A percentile compares a stretch with the other conserved stretches of the same genome.
Conservation (phyloP, 2,113 vertebrate genomes). For the Potamarius usumacintae region DNA sequence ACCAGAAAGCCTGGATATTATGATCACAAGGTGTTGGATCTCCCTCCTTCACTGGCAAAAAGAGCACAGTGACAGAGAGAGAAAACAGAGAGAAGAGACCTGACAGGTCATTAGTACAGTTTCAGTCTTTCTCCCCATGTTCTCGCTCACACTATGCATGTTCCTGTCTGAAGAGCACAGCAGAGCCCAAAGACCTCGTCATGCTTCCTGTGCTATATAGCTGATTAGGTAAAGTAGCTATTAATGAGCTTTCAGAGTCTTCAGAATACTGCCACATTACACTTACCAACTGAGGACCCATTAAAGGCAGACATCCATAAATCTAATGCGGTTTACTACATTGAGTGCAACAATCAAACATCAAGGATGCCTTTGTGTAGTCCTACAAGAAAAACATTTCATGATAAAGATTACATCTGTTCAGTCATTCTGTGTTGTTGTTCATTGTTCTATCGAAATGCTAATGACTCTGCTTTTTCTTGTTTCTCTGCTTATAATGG, state of each 20-base stretch:
- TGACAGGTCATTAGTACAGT: conserved; percentile 43
- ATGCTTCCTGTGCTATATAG: background rate
- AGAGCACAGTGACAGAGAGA: background rate
- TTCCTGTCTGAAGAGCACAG: conserved; percentile 30
- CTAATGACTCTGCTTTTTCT: conserved; percentile 25
- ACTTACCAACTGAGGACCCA: conserved; percentile 4
- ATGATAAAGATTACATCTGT: background rate
- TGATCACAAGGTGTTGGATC: background rate
- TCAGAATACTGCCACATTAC: conserved; percentile 7
- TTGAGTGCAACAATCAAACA: background rate
- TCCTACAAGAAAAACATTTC: background rate
- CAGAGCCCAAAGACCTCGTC: background rate
- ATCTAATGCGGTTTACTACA: background rate
- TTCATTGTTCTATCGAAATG: conserved; percentile 44
- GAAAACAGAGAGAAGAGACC: background rate
- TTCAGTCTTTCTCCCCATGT: conserved; percentile 8
- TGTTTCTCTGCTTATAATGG: background rate
- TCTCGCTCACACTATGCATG: conserved; percentile 26
- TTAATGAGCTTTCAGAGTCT: conserved; percentile 31
- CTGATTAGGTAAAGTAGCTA: conserved; percentile 25
- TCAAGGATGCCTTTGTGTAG: conserved; percentile 6
- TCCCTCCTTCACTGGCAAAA: conserved; percentile 11
- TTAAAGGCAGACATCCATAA: conserved; percentile 13
- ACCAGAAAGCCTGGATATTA: background rate
- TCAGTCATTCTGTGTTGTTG: background rate